These are phyloP conservation scores for Catocala nupta DNA, from an alignment of 2,888 invertebrate genomes.

Conservation along the genomic window DNA sequence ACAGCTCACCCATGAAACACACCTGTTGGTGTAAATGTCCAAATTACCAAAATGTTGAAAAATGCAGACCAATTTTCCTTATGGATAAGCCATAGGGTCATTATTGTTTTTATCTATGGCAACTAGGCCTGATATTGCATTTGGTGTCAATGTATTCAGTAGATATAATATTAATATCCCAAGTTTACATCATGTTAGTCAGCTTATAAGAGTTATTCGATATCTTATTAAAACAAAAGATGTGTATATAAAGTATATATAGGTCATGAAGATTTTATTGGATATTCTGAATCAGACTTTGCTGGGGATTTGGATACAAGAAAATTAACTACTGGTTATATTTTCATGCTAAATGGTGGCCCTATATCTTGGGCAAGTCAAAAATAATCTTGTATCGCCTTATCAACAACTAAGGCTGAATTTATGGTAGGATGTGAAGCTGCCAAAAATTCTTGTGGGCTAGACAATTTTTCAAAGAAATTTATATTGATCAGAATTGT, in stretches of 20 bases:
- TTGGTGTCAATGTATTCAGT: slow-evolving; percentile 39
- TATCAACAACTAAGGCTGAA: slow-evolving; percentile 5
- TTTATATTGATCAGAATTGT: neutral
- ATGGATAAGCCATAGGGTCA: slow-evolving; percentile 42
- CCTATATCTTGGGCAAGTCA: slow-evolving; percentile 26
- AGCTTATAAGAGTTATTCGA: slow-evolving; percentile 42
- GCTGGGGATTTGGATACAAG: slow-evolving; percentile 49
- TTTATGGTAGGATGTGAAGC: slow-evolving; percentile 32
- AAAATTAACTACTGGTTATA: slow-evolving; percentile 50
- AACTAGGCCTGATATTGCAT: slow-evolving; percentile 37
- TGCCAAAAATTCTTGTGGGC: slow-evolving; percentile 25
- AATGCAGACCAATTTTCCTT: too few relatives aligned
- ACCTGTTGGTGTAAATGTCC: neutral
- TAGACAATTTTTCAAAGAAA: slow-evolving; percentile 22
- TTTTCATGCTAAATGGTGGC: slow-evolving; percentile 50
- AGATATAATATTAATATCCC: slow-evolving; percentile 46
- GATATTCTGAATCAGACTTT: slow-evolving; percentile 49
- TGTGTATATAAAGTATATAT: slow-evolving; percentile 42
- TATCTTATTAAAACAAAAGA: slow-evolving; percentile 45
- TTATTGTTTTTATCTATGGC: slow-evolving; percentile 43
- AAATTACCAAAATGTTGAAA: slow-evolving; percentile 6
- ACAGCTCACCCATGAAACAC: too few relatives aligned
- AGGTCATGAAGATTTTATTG: slow-evolving; percentile 30
- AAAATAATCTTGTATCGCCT: slow-evolving; percentile 26
- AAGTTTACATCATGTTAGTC: slow-evolving; percentile 32